Conservation (phyloP, 1,140 invertebrate species). For the Sesamia nonagrioides region DNA sequence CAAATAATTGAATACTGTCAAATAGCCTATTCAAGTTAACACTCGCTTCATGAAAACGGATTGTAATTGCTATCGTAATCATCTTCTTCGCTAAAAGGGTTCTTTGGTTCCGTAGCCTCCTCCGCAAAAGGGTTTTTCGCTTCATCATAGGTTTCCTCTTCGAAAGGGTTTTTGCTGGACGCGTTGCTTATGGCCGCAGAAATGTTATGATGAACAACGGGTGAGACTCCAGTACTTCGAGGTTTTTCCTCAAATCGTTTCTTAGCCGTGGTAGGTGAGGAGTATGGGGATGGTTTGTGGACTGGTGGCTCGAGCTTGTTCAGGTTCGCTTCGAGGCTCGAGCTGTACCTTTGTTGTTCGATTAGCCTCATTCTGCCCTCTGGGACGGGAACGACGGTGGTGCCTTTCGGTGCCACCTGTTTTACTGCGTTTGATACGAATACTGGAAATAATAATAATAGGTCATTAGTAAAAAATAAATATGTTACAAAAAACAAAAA, state of each 20-base stretch:
- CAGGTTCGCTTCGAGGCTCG: slow-evolving; percentile 89
- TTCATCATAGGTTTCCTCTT: slow-evolving; percentile 88
- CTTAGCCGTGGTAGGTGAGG: slow-evolving; percentile 56
- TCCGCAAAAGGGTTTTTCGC: slow-evolving; percentile 88
- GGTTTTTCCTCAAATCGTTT: slow-evolving; percentile 52
- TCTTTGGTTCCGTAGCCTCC: slow-evolving; percentile 82
- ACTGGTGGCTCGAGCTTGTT: slow-evolving; percentile 74
- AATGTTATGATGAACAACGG: slow-evolving; percentile 66
- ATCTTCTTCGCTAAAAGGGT: slow-evolving; percentile 88
- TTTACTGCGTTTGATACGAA: slow-evolving; percentile 72
- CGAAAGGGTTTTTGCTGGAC: slow-evolving; percentile 88
- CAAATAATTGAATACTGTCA: too few species aligned
- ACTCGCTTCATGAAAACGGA: slow-evolving; percentile 86
- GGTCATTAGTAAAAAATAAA: not conserved
- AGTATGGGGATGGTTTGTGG: slow-evolving; percentile 60
- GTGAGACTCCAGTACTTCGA: slow-evolving; percentile 49
- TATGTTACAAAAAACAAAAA: not conserved
- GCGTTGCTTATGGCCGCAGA: slow-evolving; percentile 80
- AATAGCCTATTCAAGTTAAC: not conserved
- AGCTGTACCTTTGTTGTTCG: slow-evolving; percentile 88
- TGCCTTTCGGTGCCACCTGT: slow-evolving; percentile 75
- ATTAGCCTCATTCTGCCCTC: slow-evolving; percentile 88
- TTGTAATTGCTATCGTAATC: slow-evolving; percentile 91
- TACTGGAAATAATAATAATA: slow-evolving; percentile 66
- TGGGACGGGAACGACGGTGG: slow-evolving; percentile 80